phyloP scores from a whole-genome alignment of 2,797 vertebrate genomes.

The Pantherophis alleghaniensis region DNA sequence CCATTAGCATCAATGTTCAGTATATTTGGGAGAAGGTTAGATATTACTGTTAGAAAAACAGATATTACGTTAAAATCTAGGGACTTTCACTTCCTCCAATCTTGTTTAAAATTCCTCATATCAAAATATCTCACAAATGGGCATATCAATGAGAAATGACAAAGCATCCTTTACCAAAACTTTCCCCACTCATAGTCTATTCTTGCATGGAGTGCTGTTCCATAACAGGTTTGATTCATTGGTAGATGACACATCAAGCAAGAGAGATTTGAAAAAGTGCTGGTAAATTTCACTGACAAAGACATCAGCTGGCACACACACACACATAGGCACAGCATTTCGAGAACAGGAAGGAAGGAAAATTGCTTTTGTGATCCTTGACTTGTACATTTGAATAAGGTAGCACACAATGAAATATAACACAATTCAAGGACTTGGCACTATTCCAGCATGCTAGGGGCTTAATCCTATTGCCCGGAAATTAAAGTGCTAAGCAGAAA shows the following conservation, averaged over 20 bases:
- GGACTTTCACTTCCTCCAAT: neutral
- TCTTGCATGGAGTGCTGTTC: conserved; percentile 62
- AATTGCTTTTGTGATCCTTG: conserved; percentile 74
- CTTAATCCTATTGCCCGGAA: neutral
- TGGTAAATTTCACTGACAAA: conserved; percentile 75
- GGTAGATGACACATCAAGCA: conserved; percentile 76
- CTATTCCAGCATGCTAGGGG: neutral
- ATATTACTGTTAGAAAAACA: neutral
- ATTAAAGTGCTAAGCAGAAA: neutral
- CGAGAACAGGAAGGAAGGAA: conserved; percentile 71
- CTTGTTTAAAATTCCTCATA: conserved; percentile 44
- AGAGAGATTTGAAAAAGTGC: conserved; percentile 71
- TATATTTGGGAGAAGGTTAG: no score
- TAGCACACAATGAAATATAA: conserved; percentile 68
- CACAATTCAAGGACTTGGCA: conserved; percentile 50
- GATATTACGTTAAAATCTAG: neutral
- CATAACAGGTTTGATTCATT: conserved; percentile 76
- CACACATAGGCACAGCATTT: conserved; percentile 31
- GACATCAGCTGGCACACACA: neutral
- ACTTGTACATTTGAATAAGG: conserved; percentile 67
- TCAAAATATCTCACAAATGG: conserved; percentile 50
- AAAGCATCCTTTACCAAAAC: conserved; percentile 44
- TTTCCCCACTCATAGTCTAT: conserved; percentile 54
- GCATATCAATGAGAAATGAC: conserved; percentile 36
- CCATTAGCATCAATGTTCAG: neutral